Base-by-base conservation (phyloP, 2,888 invertebrate species). In the Sarcophaga rosellei region DNA sequence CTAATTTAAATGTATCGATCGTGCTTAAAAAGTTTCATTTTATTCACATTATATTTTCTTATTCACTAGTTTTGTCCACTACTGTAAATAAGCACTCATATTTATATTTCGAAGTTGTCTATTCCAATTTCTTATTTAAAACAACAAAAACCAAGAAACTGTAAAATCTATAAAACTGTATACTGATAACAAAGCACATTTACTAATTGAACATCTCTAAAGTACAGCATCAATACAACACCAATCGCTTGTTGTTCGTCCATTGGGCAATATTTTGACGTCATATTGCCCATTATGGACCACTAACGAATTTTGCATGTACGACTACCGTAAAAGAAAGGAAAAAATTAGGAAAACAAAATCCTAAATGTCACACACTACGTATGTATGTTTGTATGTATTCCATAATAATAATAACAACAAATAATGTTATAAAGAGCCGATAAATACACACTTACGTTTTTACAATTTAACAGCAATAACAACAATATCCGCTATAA, bases 401-500 rank as follows among this genome's bases (percentile, higher is more conserved):
- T 17, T 12, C 12, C 15, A 53, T 53, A 15, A 15, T 15, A 15
- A 47, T 4, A 15, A 17, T 17, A 53, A 53, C 3, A 53, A 53
- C 53, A 53, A 53, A 53, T 17, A 53, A 12, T 53, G 53, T 47
- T 47, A 47, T 15, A 47, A 47, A 47, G 47, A 47, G 47, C 17
- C 12, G 5, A 53, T 15, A 53, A 53, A 53, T 53, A 15, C 47
- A 47, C 44, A 81, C 69, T 76, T 81, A 81, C 81, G 53, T 70
- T 81, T 65, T 20, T 20, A 61, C 4, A 61, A 17, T n/a, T 45
- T 17, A 12, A 17, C 10, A 53, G 53, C 8, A 69, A 57, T 53
- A 57, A 53, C 10, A 35, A 61, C 35, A 69, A 69, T 77, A 77
- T 77, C 61, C 72, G 72, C 66, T 83, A 21, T 61, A 25, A 69